Base-by-base conservation (phyloP, 2,888 invertebrate species). In the Masnerella sp. region DNA sequence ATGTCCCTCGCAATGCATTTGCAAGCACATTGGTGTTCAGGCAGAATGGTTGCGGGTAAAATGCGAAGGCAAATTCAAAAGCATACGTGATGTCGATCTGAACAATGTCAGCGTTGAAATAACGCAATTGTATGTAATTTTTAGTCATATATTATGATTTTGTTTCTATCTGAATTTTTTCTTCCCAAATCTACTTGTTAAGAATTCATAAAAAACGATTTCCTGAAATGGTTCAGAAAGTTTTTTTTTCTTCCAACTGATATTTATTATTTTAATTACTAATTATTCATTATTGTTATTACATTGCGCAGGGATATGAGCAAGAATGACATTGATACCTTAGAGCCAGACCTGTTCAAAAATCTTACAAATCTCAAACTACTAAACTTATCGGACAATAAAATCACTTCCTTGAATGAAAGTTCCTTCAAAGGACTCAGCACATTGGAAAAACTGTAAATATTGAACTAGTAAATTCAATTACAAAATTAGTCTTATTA, bases 381-480 rank as follows among this genome's bases (percentile, higher is more conserved):
- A 80, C 88, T 92, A 59, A 90, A 91, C 85, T 87, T 93, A 61
- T 91, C 92, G 12, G 89, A 89, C 77, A 95, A 96, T 85, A 90
- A 91, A 79, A 91, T 96, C 69, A 91, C 90, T 79, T 89, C 90
- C 79, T 89, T 96, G 43, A 91, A 92, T 80, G 91, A 91, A 80
- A 90, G 90, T 68, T 91, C 92, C 84, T 95, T 95, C 85, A 91
- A 91, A 43, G 92, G 92, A 9, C 88, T 95, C 43, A 88, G 88
- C 0, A 91, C 91, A 81, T 88, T 94, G 81, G 92, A 93, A 82
- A 93, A 92, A 88, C 84, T 94, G 93, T 93, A 88, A 92, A 92
- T 90, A 11, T 12, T 15, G n/a, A n/a, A n/a, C n/a, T n/a, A n/a
- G n/a, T n/a, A n/a, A n/a, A n/a, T n/a, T n/a, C 15, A 17, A 14